Evolutionary conservation across 1,140 invertebrate genomes (phyloP), one percentile per base, ranked within the genome.

Genomic region (Aphelinus certus): DNA sequence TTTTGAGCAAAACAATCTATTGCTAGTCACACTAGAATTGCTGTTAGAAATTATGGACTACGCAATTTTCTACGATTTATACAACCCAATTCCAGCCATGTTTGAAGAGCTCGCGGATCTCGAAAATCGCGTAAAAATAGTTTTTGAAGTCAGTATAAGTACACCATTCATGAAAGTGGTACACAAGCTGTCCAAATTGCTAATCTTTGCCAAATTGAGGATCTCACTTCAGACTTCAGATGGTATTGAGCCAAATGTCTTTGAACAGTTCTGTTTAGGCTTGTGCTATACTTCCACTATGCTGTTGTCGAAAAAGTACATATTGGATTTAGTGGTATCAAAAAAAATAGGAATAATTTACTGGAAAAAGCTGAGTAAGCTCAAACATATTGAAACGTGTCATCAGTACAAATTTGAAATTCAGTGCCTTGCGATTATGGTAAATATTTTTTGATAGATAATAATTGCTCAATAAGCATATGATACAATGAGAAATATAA

Each of bases 381-480:
- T 86, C 5, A 80, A 76, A 5, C 68, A 81, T 55, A 81, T 88
- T 51, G 45, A 56, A 53, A 4, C 81, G 9, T 76, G 76, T 1
- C 62, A 82, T 4, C 75, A 79, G 26, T 81, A 86, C 48, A 82
- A 84, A 63, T 85, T 87, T 74, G 86, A 89, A 71, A 84, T 87
- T 88, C 90, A 91, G 83, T 82, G 83, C n/a, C 89, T 91, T 73
- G 86, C 85, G 70, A 83, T 90, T 73, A 88, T 89, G 78, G 88
- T 91, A 67, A 83, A 26, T 26, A 26, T 26, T 26, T 26, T 26
- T 26, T 26, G 26, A 26, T 26, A 26, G 26, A 26, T 26, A 26
- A 26, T 26, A 26, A 26, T 26, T 26, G 26, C 26, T 26, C 26
- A 26, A 26, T 26, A 26, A 26, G 26, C 26, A 26, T 26, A 26